Evolutionary conservation across 2,888 invertebrate species (phyloP), one percentile per base, ranked within the genome.

Genomic region (Spodoptera picta): DNA sequence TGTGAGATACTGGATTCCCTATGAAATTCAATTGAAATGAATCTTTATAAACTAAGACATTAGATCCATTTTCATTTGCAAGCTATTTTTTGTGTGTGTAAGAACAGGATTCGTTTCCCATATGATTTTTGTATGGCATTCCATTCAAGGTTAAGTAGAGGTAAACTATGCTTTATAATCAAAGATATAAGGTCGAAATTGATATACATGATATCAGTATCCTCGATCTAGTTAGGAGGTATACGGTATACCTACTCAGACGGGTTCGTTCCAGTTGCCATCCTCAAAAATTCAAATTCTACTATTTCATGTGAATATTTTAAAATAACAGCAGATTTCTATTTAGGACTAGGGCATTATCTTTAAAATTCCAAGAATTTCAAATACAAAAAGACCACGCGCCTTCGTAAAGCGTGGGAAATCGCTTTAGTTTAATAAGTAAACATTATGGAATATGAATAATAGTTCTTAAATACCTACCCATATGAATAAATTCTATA

Each of bases 51-150:
- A 0, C 0, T 0, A 0, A 0, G 0, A 0, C 0, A 10, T 83
- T 87, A 64, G 51, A 65, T 61, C 41, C 5, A 73, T 54, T 78
- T 82, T 83, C 4, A 3, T 19, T 47, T 61, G 11, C 2, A 0
- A 1, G 2, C 1, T n/a, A 41, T 65, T 60, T 52, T 58, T 52
- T 47, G 41, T 65, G 10, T 61, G 58, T 86, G 84, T 85, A 83
- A 69, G 83, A 92, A 92, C 92, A 89, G 91, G 92, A 92, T 92
- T 90, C 78, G 84, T 84, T 89, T 90, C 91, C 91, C 92, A 92
- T 92, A 92, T 92, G 92, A 92, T 92, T 91, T 91, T 89, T 90
- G 91, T 92, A 87, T 90, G 86, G 87, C 91, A 92, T 92, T 92
- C 91, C 91, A 83, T 86, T 84, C 79, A 75, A 57, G 71, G 60